Evolutionary conservation across 1,140 invertebrate species (phyloP), one percentile per base, ranked within the genome.

Genomic region (Calephelis virginiensis): DNA sequence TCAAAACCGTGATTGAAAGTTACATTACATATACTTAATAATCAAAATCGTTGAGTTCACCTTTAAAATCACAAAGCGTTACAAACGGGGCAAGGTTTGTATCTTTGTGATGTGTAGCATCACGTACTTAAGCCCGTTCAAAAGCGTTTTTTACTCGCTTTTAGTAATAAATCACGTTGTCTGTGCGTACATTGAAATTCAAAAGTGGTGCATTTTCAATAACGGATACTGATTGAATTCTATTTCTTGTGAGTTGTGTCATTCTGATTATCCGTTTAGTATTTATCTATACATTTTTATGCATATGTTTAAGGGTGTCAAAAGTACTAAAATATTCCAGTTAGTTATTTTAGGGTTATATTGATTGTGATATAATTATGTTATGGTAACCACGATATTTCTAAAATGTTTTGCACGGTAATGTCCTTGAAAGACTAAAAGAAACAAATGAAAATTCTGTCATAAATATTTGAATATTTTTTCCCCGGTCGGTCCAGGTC

Each of bases 1-100:
- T 8, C 12, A 48, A n/a, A 48, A 50, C 14, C 10, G 17, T 14
- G 50, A 56, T 56, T 10, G 50, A 56, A 56, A 56, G 50, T 56
- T 53, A 53, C 49, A 53, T 56, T 56, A 56, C 6, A 56, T 56
- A 56, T 28, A n/a, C n/a, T 28, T 28, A 28, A 28, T 37, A 56
- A 73, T 74, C 62, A 71, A 79, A 74, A 74, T 75, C 73, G 71
- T 67, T 68, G 68, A 61, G 67, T 72, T 81, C 72, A 69, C 75
- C 73, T 81, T 77, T 79, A 71, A 73, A 76, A 76, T 74, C 75
- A 76, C 66, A 47, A 68, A 79, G 73, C 78, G 77, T 77, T 74
- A 77, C 77, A 79, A 73, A 63, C 67, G 68, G 77, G 74, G 78
- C 78, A 80, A 81, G 78, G 77, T 66, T 70, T 75, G 28, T 64